phyloP scores from a whole-genome alignment of 2,797 vertebrate species.

The Pantherophis alleghaniensis region DNA sequence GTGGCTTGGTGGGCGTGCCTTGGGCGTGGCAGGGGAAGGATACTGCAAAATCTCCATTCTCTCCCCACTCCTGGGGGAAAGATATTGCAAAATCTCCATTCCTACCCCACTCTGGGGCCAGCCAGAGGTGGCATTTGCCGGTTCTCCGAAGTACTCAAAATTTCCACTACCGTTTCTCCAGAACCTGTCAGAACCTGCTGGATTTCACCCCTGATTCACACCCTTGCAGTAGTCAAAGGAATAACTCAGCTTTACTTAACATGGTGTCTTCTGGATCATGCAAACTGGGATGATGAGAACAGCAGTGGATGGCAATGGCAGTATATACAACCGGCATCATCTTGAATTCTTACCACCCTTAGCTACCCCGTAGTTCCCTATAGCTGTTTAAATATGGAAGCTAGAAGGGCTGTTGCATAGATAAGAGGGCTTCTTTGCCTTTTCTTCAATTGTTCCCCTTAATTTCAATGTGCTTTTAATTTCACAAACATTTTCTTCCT shows the following conservation, averaged over 20 bases:
- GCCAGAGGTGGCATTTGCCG: too few species aligned
- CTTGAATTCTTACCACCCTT: background rate
- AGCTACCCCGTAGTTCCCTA: background rate
- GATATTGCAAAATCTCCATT: too few species aligned
- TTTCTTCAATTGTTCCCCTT: background rate
- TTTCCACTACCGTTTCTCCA: too few species aligned
- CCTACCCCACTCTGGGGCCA: too few species aligned
- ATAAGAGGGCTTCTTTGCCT: background rate
- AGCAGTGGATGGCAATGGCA: background rate
- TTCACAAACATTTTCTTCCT: constrained; percentile 24
- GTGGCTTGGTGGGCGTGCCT: too few species aligned
- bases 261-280: background rate
- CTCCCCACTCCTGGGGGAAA: too few species aligned
- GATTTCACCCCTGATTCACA: background rate
- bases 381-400: background rate
- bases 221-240: background rate
- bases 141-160: too few species aligned
- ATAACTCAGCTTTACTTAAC: background rate
- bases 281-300: background rate
- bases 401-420: background rate
- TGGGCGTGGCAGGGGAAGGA: too few species aligned
- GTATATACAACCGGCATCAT: background rate
- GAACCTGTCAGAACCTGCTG: too few species aligned
- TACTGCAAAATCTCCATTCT: too few species aligned
- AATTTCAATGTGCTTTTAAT: background rate